phyloP scores from a whole-genome alignment of 1,140 invertebrate genomes.

The Philotrypesis tridentata region DNA sequence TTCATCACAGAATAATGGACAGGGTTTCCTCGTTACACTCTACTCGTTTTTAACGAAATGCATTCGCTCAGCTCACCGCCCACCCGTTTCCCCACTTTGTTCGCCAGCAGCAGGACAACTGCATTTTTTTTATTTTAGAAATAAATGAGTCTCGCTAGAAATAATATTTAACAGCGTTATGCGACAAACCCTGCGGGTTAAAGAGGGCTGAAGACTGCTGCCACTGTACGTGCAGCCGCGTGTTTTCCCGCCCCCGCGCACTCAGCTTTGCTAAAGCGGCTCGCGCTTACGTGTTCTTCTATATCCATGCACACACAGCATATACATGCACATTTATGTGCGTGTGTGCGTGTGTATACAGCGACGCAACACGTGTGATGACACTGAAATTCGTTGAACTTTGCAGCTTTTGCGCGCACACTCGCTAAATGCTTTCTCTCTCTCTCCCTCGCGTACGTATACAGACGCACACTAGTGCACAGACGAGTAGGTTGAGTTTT shows the following conservation, averaged over 20 bases:
- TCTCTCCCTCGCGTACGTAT: not conserved
- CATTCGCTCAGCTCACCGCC: constrained; percentile 43
- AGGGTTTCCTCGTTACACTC: constrained; percentile 47
- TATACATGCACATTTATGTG: not conserved
- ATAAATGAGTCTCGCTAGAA: constrained; percentile 62
- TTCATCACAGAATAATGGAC: constrained; percentile 49
- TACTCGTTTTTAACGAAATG: constrained; percentile 56
- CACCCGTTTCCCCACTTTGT: constrained; percentile 58
- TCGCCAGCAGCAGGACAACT: constrained; percentile 54
- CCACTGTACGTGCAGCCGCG: constrained; percentile 57
- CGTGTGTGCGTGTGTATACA: constrained; percentile 5
- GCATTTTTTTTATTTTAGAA: constrained; percentile 63
- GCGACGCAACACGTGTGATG: constrained; percentile 48
- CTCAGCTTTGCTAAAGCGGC: constrained; percentile 28
- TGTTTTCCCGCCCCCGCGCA: constrained; percentile 61
- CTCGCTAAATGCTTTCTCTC: not conserved
- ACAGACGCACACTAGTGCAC: no score
- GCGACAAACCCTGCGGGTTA: constrained; percentile 55
- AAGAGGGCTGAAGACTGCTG: constrained; percentile 51
- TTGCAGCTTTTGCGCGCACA: constrained; percentile 15
- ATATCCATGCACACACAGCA: not conserved
- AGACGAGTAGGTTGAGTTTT: not conserved
- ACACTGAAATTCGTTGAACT: constrained; percentile 51
- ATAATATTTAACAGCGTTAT: constrained; percentile 64
- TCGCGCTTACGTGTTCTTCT: constrained; percentile 9